Evolutionary conservation across 2,888 invertebrate genomes (phyloP).

Genomic region (Pseudanteris insignis): DNA sequence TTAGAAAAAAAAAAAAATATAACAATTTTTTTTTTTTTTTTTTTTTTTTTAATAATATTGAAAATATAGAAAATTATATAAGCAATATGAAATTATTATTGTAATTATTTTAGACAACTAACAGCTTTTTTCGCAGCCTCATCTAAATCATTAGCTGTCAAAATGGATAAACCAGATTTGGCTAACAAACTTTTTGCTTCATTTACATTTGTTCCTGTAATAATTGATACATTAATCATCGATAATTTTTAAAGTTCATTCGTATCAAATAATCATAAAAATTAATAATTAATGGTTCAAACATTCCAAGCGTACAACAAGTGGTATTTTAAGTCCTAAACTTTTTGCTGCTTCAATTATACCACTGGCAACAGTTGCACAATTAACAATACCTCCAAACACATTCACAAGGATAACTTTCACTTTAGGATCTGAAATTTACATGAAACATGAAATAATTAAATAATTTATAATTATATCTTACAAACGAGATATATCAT

Average conservation of each 20-base stretch:
- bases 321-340: constrained; percentile 82
- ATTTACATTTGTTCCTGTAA: constrained; percentile 68
- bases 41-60: constrained; percentile 13
- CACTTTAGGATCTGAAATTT: constrained; percentile 79
- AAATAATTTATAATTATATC: background rate
- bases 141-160: constrained; percentile 85
- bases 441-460: constrained; percentile 5
- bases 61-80: constrained; percentile 29
- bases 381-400: constrained; percentile 99
- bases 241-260: constrained; percentile 1
- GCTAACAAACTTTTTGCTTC: constrained; percentile 84
- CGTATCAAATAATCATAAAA: background rate
- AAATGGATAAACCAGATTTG: constrained; percentile 84
- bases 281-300: constrained; percentile 1
- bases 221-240: no score
- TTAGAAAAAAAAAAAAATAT: constrained; percentile 7
- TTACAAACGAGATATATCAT: background rate
- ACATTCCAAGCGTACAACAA: constrained; percentile 96
- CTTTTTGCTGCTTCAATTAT: constrained; percentile 88
- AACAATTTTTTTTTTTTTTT: background rate
- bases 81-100: constrained; percentile 3
- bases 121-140: constrained; percentile 94
- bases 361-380: constrained; percentile 95
- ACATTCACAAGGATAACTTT: constrained; percentile 97
- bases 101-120: constrained; percentile 16